Evolutionary conservation across 1,140 invertebrate species (phyloP).

Genomic region (Nebria ingens): DNA sequence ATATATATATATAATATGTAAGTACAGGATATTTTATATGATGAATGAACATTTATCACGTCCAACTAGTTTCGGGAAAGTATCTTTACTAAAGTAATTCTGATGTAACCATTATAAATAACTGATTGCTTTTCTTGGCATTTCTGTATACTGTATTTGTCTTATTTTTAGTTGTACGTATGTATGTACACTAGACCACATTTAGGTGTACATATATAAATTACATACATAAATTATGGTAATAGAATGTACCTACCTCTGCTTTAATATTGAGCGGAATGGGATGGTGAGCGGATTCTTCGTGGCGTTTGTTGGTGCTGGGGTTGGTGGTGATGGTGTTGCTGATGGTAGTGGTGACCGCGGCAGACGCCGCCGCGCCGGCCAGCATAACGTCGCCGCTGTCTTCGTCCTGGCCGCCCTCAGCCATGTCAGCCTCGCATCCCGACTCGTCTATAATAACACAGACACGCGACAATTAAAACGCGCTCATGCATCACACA

Average conservation of each 20-base stretch:
- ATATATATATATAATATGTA: no score
- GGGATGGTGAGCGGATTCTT: not conserved
- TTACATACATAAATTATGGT: not conserved
- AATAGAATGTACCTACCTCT: not conserved
- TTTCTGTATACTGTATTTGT: no score
- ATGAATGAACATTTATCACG: no score
- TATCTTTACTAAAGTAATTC: not conserved
- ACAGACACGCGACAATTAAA: not conserved
- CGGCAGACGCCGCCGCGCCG: constrained; percentile 36
- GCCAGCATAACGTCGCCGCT: constrained; percentile 40
- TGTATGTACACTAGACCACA: not conserved
- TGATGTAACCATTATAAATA: not conserved
- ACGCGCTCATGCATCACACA: not conserved
- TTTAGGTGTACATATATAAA: not conserved
- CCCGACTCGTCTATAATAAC: constrained; percentile 48
- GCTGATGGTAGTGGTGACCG: constrained; percentile 27
- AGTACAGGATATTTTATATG: no score
- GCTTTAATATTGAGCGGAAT: not conserved
- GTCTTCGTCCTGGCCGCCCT: constrained; percentile 39
- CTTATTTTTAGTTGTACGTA: not conserved
- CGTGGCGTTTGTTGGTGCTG: constrained; percentile 10
- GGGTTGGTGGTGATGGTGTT: constrained; percentile 15
- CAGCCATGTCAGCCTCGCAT: constrained; percentile 58
- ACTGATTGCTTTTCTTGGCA: not conserved
- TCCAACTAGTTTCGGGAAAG: no score